Base-by-base conservation (phyloP, 1,140 invertebrate species). In the Ceratosolen fusciceps region DNA sequence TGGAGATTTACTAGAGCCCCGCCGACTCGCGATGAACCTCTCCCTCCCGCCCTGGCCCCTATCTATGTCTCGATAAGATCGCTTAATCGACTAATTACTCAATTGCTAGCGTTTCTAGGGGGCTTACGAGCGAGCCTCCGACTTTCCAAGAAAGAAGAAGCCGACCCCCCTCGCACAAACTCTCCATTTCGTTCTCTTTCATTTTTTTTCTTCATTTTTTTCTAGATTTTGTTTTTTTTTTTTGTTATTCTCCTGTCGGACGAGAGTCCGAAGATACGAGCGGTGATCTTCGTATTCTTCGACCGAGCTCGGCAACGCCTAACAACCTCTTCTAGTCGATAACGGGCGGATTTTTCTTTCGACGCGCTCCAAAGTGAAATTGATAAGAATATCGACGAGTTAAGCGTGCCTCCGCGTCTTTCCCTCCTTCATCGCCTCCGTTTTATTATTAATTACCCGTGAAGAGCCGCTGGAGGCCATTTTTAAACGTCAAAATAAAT, bases 71-170 rank as follows among this genome's bases (percentile, higher is more conserved):
- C 77, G 77, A 73, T 79, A 79, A 73, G 70, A 79, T 79, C 77
- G 56, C 70, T 79, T 78, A 79, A 79, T 79, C 77, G 70, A 79
- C 77, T 79, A 79, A 79, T 79, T 79, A 79, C 56, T 79, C 77
- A 78, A 78, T 78, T 68, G 29, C 24, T n/a, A 34, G 3, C 16
- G 29, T 7, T 52, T 24, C 19, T 21, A 52, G 1, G 4, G 24
- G 43, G 49, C 47, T 34, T 65, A 75, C 31, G 21, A 75, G 49
- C 74, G 26, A 43, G 26, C 21, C 65, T 37, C 8, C n/a, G n/a
- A n/a, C n/a, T n/a, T n/a, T 37, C 34, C 65, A n/a, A 43, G 39
- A 5, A 43, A 43, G 39, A 43, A 12, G 39, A 12, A 43, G n/a
- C n/a, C n/a, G n/a, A n/a, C n/a, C n/a, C n/a, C n/a, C n/a, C n/a